These are phyloP conservation scores for Lepidurus arcticus DNA, from an alignment of 1,140 invertebrate genomes.

Conservation along the genomic window DNA sequence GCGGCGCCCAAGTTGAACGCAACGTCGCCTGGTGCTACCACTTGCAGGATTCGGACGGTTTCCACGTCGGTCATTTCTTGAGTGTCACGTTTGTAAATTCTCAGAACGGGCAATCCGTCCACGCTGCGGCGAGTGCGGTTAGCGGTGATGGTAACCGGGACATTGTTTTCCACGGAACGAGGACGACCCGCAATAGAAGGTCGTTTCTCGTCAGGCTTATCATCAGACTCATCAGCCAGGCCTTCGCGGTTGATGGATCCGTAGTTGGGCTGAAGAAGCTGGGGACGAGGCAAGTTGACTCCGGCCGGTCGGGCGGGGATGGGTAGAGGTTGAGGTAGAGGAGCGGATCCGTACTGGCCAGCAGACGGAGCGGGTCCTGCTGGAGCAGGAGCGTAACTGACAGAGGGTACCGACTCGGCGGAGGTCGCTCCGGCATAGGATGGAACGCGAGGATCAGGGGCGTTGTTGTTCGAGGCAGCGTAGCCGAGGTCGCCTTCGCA, in stretches of 20 bases:
- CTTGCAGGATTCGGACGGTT: conserved; percentile 82
- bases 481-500: conserved; percentile 67
- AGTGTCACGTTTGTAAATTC: conserved; percentile 75
- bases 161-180: conserved; percentile 47
- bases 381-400: conserved; percentile 2
- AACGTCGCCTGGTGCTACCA: conserved; percentile 86
- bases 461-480: conserved; percentile 49
- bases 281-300: conserved; percentile 56
- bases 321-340: conserved; percentile 71
- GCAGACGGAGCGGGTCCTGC: conserved; percentile 29
- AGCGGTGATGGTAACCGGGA: conserved; percentile 11
- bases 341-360: conserved; percentile 48
- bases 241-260: conserved; percentile 32
- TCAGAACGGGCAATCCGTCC: conserved; percentile 37
- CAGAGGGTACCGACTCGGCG: not conserved
- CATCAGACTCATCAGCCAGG: conserved; percentile 25
- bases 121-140: conserved; percentile 30
- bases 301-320: conserved; percentile 62
- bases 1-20: conserved; percentile 77
- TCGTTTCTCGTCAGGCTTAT: conserved; percentile 42
- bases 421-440: conserved; percentile 33
- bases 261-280: conserved; percentile 26
- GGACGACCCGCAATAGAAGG: conserved; percentile 45
- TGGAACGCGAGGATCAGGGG: conserved; percentile 36
- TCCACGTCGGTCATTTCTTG: conserved; percentile 91